These are phyloP conservation scores for Ischnus inquisitorius DNA, from an alignment of 2,888 invertebrate species.

Conservation along the genomic window DNA sequence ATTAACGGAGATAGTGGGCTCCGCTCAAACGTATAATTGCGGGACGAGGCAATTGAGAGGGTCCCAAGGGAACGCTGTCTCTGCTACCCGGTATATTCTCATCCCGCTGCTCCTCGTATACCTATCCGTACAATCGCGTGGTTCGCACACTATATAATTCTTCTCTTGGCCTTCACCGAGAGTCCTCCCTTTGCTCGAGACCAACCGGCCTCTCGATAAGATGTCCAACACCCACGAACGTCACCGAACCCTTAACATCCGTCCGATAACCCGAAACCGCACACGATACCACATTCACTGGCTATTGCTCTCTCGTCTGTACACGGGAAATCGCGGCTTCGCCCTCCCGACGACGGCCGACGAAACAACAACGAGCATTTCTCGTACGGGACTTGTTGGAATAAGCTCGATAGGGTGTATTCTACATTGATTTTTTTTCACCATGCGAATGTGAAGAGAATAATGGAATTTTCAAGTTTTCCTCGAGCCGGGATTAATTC, in stretches of 20 bases:
- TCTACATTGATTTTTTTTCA: neutral
- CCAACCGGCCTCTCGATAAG: constrained; percentile 77
- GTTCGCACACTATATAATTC: constrained; percentile 56
- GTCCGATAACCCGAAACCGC: constrained; percentile 79
- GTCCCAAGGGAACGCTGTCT: constrained; percentile 80
- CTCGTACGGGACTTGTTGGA: constrained; percentile 1
- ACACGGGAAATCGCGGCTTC: constrained; percentile 50
- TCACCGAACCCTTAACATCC: constrained; percentile 63
- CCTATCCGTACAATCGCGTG: constrained; percentile 13
- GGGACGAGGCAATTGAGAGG: constrained; percentile 82
- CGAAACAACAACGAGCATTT: constrained; percentile 27
- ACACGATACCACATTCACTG: constrained; percentile 69
- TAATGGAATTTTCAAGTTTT: too few relatives aligned
- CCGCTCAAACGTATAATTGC: constrained; percentile 85
- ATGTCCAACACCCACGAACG: constrained; percentile 71
- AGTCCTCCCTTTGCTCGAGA: constrained; percentile 73
- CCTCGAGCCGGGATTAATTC: too few relatives aligned
- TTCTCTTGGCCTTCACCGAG: constrained; percentile 68
- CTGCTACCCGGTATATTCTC: constrained; percentile 45
- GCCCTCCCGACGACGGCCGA: constrained; percentile 20
- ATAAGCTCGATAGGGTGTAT: neutral
- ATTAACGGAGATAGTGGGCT: constrained; percentile 84
- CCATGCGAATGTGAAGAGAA: neutral
- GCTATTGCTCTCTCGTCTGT: constrained; percentile 50
- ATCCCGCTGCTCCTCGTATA: constrained; percentile 12